A percentile compares a stretch with the other conserved stretches of the same genome.
phyloP scores from a whole-genome alignment of 2,113 vertebrate species.

The Promerops cafer region DNA sequence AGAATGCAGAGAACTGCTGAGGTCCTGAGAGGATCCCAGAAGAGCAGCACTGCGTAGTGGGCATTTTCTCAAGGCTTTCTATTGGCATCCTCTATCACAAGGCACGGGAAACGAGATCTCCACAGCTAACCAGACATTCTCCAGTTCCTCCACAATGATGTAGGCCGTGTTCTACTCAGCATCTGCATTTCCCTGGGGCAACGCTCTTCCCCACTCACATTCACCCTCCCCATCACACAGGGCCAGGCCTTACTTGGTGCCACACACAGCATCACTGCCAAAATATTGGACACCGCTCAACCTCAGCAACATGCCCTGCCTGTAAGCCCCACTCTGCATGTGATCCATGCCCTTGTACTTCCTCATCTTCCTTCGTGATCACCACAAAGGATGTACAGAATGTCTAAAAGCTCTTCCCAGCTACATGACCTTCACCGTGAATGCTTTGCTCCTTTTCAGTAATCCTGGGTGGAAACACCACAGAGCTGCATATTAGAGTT shows the following conservation, averaged over 20 bases:
- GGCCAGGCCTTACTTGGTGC: no score
- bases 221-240: background rate
- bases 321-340: background rate
- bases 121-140: background rate
- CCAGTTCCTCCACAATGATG: no score
- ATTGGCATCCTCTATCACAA: background rate
- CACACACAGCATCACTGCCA: background rate
- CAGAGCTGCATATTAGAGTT: accelerated
- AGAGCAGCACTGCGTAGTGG: background rate
- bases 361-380: no score
- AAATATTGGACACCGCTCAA: no score
- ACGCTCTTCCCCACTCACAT: background rate
- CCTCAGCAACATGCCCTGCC: background rate
- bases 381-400: background rate
- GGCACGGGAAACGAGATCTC: background rate
- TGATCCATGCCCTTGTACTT: background rate
- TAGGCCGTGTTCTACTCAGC: accelerated
- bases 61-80: background rate
- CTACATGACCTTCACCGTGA: accelerated
- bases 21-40: background rate
- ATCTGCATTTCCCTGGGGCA: background rate
- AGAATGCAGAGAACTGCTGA: background rate
- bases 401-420: no score
- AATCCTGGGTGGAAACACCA: accelerated
- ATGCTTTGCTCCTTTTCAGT: background rate